Percentiles rank a stretch among this genome's conserved stretches.
These are phyloP conservation scores for Crotalus tigris DNA, from an alignment of 2,113 vertebrate species.

Conservation along the genomic window DNA sequence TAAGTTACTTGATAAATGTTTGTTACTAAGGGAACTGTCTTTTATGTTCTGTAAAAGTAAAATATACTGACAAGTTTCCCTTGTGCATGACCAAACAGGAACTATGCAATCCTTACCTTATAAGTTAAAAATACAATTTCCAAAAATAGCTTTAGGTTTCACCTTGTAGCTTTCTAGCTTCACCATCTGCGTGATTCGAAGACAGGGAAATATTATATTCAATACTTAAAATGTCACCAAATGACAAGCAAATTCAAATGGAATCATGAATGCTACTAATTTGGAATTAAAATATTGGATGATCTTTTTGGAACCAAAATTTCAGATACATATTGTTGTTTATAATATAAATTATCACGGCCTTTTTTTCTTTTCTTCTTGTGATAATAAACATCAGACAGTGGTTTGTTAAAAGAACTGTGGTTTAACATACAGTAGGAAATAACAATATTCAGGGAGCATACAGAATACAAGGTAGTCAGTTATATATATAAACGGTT, in stretches of 20 bases:
- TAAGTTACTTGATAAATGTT: neutral
- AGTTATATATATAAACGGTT: too few species aligned
- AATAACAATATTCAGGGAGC: too few species aligned
- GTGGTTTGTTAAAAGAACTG: too few species aligned
- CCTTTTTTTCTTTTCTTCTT: too few species aligned
- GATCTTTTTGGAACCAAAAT: constrained; percentile 26
- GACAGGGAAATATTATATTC: constrained; percentile 23
- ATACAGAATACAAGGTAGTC: too few species aligned
- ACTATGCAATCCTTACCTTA: neutral
- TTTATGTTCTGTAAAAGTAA: neutral
- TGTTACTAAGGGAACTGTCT: neutral
- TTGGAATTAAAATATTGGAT: constrained; percentile 24
- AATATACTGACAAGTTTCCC: neutral
- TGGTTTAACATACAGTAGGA: too few species aligned
- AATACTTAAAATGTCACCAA: constrained; percentile 28
- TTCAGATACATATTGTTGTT: neutral
- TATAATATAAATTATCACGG: too few species aligned
- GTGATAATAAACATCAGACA: too few species aligned
- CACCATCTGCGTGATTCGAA: constrained; percentile 19
- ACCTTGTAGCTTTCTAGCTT: constrained; percentile 7
- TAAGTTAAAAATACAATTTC: neutral
- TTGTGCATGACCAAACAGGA: neutral
- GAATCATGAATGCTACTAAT: constrained; percentile 12
- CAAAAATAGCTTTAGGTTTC: constrained; percentile 19
- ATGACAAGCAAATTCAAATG: neutral